These are phyloP conservation scores for Yponomeuta malinellus DNA, from an alignment of 2,888 invertebrate species.

Conservation along the genomic window DNA sequence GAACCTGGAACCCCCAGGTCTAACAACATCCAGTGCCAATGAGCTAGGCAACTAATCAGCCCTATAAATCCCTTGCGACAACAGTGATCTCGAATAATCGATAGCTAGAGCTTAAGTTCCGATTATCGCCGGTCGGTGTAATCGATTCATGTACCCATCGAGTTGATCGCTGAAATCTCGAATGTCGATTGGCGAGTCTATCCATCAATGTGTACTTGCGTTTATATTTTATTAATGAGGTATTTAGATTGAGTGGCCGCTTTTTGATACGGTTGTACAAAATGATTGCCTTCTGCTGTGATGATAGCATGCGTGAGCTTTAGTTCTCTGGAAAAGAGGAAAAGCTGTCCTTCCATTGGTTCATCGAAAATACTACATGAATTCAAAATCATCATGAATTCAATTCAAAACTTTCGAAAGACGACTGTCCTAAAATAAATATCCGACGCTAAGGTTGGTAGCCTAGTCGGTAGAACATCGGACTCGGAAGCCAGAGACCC, in stretches of 20 bases:
- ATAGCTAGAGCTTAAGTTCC: not conserved
- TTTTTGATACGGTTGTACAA: not conserved
- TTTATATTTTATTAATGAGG: constrained; percentile 10
- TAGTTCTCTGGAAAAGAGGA: not conserved
- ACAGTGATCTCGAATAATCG: not conserved
- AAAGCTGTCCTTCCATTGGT: too few relatives aligned
- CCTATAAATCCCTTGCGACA: constrained; percentile 5
- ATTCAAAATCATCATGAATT: not conserved
- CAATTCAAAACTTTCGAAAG: not conserved
- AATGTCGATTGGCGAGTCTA: constrained; percentile 29
- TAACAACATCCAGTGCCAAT: not conserved
- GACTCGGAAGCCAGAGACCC: too few relatives aligned
- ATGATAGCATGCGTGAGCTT: not conserved
- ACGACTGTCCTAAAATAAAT: too few relatives aligned
- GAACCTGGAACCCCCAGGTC: not conserved
- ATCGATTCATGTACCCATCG: constrained; percentile 38
- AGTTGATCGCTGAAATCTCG: constrained; percentile 25
- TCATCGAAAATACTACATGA: not conserved
- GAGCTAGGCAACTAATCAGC: constrained; percentile 4
- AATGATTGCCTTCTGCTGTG: not conserved
- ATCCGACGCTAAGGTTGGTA: too few relatives aligned
- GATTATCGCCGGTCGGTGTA: constrained; percentile 43
- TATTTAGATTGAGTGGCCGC: not conserved
- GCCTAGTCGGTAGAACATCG: too few relatives aligned
- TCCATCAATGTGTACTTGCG: constrained; percentile 44